Conservation (phyloP, 2,113 vertebrate genomes). For the Ptilonorhynchus violaceus region DNA sequence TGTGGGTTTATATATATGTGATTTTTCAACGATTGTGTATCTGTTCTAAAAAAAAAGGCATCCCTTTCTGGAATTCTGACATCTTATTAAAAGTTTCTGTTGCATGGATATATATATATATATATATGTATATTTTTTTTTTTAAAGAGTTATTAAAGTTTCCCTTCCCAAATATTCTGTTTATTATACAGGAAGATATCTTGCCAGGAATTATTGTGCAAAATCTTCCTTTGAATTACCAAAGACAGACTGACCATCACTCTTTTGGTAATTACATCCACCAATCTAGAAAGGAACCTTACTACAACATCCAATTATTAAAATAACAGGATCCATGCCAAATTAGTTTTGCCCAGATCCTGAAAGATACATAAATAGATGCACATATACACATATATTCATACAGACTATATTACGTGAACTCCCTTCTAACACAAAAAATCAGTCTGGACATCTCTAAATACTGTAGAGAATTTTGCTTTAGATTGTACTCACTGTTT, state of each 20-base stretch:
- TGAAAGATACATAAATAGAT: neutral
- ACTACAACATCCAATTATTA: neutral
- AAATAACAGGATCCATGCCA: neutral
- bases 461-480: fast-evolving
- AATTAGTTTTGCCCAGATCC: neutral
- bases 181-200: neutral
- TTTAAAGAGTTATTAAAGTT: neutral
- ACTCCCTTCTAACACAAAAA: neutral
- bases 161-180: neutral
- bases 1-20: neutral
- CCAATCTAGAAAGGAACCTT: neutral
- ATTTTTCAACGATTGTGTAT: neutral
- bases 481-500: neutral
- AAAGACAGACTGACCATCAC: neutral
- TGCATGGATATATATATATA: neutral
- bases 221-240: neutral
- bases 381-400: neutral
- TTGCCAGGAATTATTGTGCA: neutral
- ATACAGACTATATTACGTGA: neutral
- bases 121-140: neutral
- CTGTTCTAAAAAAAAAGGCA: neutral
- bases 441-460: neutral
- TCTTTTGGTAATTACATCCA: neutral
- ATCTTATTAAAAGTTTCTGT: neutral
- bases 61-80: neutral